Evolutionary conservation across 2,888 invertebrate genomes (phyloP), one percentile per base, ranked within the genome.

Genomic region (Ypsolopha sequella): DNA sequence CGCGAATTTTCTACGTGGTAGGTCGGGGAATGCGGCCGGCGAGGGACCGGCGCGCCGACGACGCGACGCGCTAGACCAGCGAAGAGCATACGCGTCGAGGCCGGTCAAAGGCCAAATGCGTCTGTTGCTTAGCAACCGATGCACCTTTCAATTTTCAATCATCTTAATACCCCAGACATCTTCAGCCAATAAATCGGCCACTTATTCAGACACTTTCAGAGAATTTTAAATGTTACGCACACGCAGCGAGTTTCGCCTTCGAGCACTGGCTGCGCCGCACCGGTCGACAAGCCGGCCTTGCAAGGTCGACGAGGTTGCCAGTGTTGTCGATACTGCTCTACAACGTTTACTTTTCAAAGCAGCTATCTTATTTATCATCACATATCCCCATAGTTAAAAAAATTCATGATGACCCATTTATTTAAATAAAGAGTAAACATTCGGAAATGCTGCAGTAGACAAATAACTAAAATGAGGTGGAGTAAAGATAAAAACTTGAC

Each of bases 81-180:
- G 35, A n/a, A 14, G 52, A 54, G 53, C 49, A 48, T 49, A 55
- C 51, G 53, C 54, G 55, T 55, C 50, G 55, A 53, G 53, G 55
- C 51, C 64, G 65, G 64, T 67, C 67, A 65, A 70, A 69, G 64
- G 52, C 56, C 67, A 65, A 70, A 69, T 64, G 52, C 56, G 55
- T 35, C 52, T 41, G 80, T 80, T 77, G 76, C 80, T 56, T 57
- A 60, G 76, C 72, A 77, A 79, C 80, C 59, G 56, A 54, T 54
- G 51, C 45, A 24, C 4, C 4, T 24, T 24, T 3, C 4, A 3
- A 4, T 24, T 24, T 24, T 24, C 24, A 24, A 3, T 24, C 24
- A 24, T 24, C 24, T 24, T n/a, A 24, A 24, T 24, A 24, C 4
- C 24, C 24, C 24, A 24, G 4, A 24, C 4, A 24, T 24, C 24